Evolutionary conservation across 2,797 vertebrate species (phyloP), one percentile per base, ranked within the genome.

Genomic region (Pseudomugil gertrudae): DNA sequence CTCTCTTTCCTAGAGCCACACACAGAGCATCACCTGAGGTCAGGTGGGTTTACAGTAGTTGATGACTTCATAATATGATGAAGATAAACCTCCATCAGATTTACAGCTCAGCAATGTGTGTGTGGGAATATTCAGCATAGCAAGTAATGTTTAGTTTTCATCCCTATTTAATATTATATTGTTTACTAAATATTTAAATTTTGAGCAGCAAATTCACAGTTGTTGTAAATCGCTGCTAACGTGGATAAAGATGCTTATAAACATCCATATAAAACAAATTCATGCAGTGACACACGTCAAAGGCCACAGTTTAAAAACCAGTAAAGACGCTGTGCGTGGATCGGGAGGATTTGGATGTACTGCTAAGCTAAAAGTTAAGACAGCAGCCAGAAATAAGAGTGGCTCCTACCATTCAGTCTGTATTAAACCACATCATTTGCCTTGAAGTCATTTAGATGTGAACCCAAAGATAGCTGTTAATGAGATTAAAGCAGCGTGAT

Each of bases 401-500:
- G 51, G 75, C 68, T 74, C 45, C 72, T 83, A 66, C 80, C 85
- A 77, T 90, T 86, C 87, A 84, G 75, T 78, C 73, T 67, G 75
- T 65, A 71, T 78, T 89, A 79, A 89, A 89, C 57, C 67, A 65
- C 70, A 77, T 86, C 72, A 79, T 78, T 61, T 79, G 69, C 78
- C 79, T 84, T 75, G 24, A 82, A 80, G 84, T 71, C 72, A 81
- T 85, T 89, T 77, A 78, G 79, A 87, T 75, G 63, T 75, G 63
- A 80, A 85, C 74, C 62, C 74, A 74, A 70, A 68, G 83, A 89
- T 82, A 83, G 75, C 65, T 36, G 64, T 84, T 87, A 89, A 90
- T 86, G 71, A 88, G 84, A 84, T 90, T 79, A 82, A 72, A 79
- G 69, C 74, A 55, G 68, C 51, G 63, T 29, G 53, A 86, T 74